These are phyloP conservation scores for Tympanuchus pallidicinctus DNA, from an alignment of 2,113 vertebrate species.

Conservation along the genomic window DNA sequence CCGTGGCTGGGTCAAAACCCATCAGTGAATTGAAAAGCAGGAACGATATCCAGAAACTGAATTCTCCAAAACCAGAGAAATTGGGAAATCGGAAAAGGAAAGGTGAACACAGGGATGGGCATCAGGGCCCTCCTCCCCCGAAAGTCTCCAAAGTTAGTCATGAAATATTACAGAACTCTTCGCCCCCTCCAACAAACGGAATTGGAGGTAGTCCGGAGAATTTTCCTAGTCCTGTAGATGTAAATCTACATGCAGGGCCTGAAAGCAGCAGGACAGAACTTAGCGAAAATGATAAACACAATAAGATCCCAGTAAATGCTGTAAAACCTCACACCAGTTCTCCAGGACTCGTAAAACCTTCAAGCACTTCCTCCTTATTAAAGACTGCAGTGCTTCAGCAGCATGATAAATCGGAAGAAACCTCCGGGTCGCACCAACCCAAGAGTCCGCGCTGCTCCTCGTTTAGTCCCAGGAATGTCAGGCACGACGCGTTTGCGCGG, in stretches of 20 bases:
- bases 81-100: conserved; percentile 86
- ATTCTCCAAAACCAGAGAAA: conserved; percentile 90
- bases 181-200: conserved; percentile 83
- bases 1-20: conserved; percentile 78
- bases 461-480: conserved; percentile 81
- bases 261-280: conserved; percentile 85
- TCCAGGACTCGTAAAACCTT: conserved; percentile 81
- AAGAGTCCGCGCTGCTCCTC: conserved; percentile 80
- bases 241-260: conserved; percentile 66
- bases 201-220: conserved; percentile 82
- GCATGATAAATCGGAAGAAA: conserved; percentile 82
- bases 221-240: conserved; percentile 82
- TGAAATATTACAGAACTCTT: conserved; percentile 83
- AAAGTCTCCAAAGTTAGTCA: conserved; percentile 86
- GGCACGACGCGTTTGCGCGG: conserved; percentile 80
- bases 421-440: conserved; percentile 75
- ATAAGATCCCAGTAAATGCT: conserved; percentile 87
- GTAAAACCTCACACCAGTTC: conserved; percentile 90
- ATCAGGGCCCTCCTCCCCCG: conserved; percentile 76
- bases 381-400: conserved; percentile 87
- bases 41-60: conserved; percentile 92
- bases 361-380: conserved; percentile 82
- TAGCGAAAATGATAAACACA: conserved; percentile 90
- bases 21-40: conserved; percentile 88
- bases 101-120: conserved; percentile 82